phyloP scores from a whole-genome alignment of 2,113 vertebrate genomes.

The Neotoma lepida region DNA sequence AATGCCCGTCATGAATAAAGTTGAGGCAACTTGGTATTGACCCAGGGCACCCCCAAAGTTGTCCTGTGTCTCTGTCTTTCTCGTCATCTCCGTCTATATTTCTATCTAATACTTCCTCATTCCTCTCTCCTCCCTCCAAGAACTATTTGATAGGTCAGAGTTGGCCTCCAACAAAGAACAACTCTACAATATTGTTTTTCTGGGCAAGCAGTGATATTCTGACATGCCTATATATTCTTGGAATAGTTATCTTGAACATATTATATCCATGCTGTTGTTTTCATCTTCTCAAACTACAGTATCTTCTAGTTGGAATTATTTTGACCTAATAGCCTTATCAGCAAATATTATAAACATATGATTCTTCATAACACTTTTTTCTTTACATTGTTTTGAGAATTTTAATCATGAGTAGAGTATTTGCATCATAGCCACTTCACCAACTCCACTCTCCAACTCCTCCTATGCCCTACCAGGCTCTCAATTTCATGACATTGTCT shows the following conservation, averaged over 20 bases:
- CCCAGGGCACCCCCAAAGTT: no score
- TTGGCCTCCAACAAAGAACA: background rate
- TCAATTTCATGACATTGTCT: background rate
- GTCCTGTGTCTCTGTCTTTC: no score
- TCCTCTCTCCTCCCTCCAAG: no score
- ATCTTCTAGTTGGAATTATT: conserved; percentile 44
- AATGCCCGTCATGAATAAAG: no score
- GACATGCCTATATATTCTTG: background rate
- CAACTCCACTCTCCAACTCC: background rate
- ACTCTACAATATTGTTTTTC: background rate
- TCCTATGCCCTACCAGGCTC: background rate
- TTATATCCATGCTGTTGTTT: conserved; percentile 19
- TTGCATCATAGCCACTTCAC: background rate
- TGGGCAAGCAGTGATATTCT: background rate
- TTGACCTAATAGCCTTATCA: background rate
- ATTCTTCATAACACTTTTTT: background rate
- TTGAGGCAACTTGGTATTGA: no score
- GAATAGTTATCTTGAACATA: background rate
- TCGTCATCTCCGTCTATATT: no score
- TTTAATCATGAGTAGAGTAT: background rate
- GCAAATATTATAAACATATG: conserved; percentile 20
- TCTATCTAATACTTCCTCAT: no score
- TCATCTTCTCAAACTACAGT: conserved; percentile 29
- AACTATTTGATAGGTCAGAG: no score
- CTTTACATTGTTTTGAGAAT: background rate